Percentiles rank a stretch among this genome's conserved stretches.
Conservation (phyloP, 2,888 invertebrate genomes). For the Pseudanteris insignis region DNA sequence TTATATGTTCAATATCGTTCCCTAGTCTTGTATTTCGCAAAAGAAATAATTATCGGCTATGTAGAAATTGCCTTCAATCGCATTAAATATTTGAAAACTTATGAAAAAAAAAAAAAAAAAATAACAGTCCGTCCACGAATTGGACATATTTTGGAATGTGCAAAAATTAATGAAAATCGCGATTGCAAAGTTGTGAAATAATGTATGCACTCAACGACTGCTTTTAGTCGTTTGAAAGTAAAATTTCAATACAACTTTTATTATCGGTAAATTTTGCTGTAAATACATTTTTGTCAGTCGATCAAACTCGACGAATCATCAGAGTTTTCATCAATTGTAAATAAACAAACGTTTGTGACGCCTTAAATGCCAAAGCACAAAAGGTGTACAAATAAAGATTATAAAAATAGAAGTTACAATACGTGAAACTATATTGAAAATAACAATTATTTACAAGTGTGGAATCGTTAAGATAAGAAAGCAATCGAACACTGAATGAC, state of each 20-base stretch:
- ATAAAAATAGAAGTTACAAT: not conserved
- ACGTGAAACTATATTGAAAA: constrained; percentile 15
- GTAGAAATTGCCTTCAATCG: constrained; percentile 1
- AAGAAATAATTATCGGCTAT: not conserved
- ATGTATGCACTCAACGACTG: no score
- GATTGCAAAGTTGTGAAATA: no score
- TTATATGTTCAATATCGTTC: not conserved
- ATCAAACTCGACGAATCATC: constrained; percentile 1
- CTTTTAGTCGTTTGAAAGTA: no score
- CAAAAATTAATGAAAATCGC: not conserved
- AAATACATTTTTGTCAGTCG: constrained; percentile 12
- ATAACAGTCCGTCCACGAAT: constrained; percentile 8
- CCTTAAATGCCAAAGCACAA: constrained; percentile 13
- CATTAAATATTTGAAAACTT: no score
- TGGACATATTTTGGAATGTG: constrained; percentile 1
- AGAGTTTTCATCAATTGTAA: constrained; percentile 16
- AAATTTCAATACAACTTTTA: no score
- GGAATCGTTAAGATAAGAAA: not conserved
- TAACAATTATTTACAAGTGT: constrained; percentile 10
- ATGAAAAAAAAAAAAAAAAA: no score
- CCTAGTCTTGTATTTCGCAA: not conserved
- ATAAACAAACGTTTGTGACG: constrained; percentile 12
- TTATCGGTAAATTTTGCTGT: constrained; percentile 1
- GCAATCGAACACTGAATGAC: not conserved
- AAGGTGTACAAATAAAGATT: constrained; percentile 5